These are phyloP conservation scores for Ictidomys tridecemlineatus DNA, from an alignment of 2,113 vertebrate genomes.

Conservation along the genomic window DNA sequence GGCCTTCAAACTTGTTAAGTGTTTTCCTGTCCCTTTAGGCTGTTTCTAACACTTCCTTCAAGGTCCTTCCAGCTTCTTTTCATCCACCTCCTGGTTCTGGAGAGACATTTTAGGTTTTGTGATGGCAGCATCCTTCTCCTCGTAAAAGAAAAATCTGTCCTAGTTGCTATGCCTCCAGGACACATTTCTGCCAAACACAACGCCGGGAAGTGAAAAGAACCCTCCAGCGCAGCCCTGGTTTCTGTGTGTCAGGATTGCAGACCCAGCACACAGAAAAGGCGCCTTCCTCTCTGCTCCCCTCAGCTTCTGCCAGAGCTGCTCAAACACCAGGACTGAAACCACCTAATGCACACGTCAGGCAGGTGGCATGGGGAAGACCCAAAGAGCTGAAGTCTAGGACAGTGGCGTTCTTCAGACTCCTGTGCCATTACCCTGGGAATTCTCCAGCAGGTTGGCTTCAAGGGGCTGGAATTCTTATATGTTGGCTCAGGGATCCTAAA, in stretches of 20 bases:
- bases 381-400: too few relatives aligned
- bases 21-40: background rate
- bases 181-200: background rate
- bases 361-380: too few relatives aligned
- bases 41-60: background rate
- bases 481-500: background rate
- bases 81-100: background rate
- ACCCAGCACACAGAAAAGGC: background rate
- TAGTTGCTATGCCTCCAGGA: too few relatives aligned
- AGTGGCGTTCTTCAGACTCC: too few relatives aligned
- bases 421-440: background rate
- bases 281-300: background rate
- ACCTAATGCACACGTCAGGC: background rate
- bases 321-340: background rate
- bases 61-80: background rate
- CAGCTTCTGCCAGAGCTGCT: rapidly evolving
- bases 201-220: too few relatives aligned
- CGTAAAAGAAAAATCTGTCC: background rate
- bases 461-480: background rate
- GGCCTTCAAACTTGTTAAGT: background rate
- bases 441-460: background rate
- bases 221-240: rapidly evolving
- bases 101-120: background rate
- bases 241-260: background rate
- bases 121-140: background rate